Evolutionary conservation across 2,888 invertebrate species (phyloP).

Genomic region (Halictus ligatus): DNA sequence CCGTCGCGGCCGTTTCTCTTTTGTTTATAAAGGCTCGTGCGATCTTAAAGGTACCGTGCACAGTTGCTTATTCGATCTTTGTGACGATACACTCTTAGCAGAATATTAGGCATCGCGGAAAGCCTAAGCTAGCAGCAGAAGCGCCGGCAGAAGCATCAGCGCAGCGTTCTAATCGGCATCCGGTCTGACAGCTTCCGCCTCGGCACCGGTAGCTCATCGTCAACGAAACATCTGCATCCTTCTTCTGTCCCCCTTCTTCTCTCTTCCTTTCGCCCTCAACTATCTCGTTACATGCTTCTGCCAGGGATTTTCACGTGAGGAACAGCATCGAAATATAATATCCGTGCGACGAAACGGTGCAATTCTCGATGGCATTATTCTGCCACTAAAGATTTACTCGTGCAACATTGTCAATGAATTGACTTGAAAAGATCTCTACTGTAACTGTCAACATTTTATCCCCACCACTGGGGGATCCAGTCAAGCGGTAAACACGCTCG

Average conservation of each 20-base stretch:
- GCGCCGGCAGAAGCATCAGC: conserved; percentile 15
- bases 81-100: no score
- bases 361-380: background rate
- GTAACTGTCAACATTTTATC: no score
- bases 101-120: no score
- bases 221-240: conserved; percentile 64
- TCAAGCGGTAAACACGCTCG: no score
- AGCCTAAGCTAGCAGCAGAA: background rate
- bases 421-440: no score
- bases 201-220: conserved; percentile 61
- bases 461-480: no score
- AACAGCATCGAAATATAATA: conserved; percentile 55
- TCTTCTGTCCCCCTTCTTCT: conserved; percentile 41
- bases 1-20: no score
- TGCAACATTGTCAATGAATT: no score
- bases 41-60: no score
- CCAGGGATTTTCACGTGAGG: conserved; percentile 49
- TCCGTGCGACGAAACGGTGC: conserved; percentile 47
- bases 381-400: background rate
- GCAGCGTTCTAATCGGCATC: conserved; percentile 66
- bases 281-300: conserved; percentile 56
- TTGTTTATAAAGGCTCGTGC: no score
- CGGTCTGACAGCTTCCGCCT: conserved; percentile 69
- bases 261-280: conserved; percentile 36
- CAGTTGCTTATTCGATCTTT: no score